Evolutionary conservation across 1,140 invertebrate genomes (phyloP), one percentile per base, ranked within the genome.

Genomic region (Mamestra configurata): DNA sequence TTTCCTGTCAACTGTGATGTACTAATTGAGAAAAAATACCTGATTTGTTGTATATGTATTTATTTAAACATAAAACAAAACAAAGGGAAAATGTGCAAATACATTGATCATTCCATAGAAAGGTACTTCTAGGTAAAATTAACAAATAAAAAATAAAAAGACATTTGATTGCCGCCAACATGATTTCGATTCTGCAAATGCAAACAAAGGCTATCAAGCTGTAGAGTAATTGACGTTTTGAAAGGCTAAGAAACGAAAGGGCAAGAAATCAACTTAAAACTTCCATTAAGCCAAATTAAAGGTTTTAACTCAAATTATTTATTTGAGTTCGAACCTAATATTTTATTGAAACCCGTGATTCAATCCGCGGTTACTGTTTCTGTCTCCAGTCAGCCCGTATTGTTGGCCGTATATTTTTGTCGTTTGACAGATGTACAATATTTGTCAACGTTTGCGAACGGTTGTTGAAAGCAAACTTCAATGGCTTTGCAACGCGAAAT

Each of bases 341-440:
- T 43, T 57, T n/a, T 73, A 55, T 73, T 57, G 51, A 24, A 20
- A 57, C 24, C 18, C n/a, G 20, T 1, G 35, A 59, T 73, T 59
- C 49, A 40, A 73, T 59, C 59, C 18, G 35, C 5, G 35, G 51
- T 73, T 73, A 13, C 31, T 7, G 46, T 55, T 57, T 40, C 51
- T 57, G 51, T 73, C 27, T 24, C 20, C 46, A 53, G 31, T 31
- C 43, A 73, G 37, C 31, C 35, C 8, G 53, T 11, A 82, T 79
- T 75, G 72, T 76, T 70, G n/a, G 22, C 59, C 11, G 59, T 77
- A 81, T 80, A 86, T 81, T 86, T 84, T 83, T 84, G 78, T 77
- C 82, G 73, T 86, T 86, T 89, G 89, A 90, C 84, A 86, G 88
- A 89, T 89, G 86, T 83, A 85, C 83, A 84, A 85, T 85, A 88